Conservation (phyloP, 2,888 invertebrate genomes). For the Bembecia ichneumoniformis region DNA sequence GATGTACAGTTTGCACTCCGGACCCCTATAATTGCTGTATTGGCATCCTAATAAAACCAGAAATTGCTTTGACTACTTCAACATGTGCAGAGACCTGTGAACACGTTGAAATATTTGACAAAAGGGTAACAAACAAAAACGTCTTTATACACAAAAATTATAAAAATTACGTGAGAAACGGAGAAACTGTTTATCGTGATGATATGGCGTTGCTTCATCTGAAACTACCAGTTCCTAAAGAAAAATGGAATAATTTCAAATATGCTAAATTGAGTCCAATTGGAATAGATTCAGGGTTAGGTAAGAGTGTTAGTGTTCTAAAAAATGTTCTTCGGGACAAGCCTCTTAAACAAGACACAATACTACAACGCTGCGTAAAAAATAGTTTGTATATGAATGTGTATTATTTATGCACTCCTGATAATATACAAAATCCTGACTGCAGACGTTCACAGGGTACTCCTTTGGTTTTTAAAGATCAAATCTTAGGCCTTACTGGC, state of each 20-base stretch:
- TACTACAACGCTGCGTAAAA: slow-evolving; percentile 26
- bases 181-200: slow-evolving; percentile 8
- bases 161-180: slow-evolving; percentile 10
- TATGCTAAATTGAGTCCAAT: slow-evolving; percentile 23
- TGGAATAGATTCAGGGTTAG: slow-evolving; percentile 20
- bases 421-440: slow-evolving; percentile 7
- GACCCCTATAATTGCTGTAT: slow-evolving; percentile 24
- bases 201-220: slow-evolving; percentile 18
- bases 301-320: slow-evolving; percentile 26
- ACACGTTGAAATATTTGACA: slow-evolving; percentile 11
- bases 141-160: slow-evolving; percentile 14
- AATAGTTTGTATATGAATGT: slow-evolving; percentile 7
- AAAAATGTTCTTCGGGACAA: slow-evolving; percentile 13
- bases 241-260: slow-evolving; percentile 5
- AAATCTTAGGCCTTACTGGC: slow-evolving; percentile 26
- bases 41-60: slow-evolving; percentile 30
- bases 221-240: neutral
- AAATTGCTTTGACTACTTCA: slow-evolving; percentile 31
- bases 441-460: slow-evolving; percentile 28
- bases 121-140: slow-evolving; percentile 11
- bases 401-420: slow-evolving; percentile 30
- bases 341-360: slow-evolving; percentile 16
- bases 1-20: slow-evolving; percentile 19
- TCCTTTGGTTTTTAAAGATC: slow-evolving; percentile 31
- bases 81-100: slow-evolving; percentile 36